Evolutionary conservation across 2,797 vertebrate genomes (phyloP).

Genomic region (Saxicola maurus): DNA sequence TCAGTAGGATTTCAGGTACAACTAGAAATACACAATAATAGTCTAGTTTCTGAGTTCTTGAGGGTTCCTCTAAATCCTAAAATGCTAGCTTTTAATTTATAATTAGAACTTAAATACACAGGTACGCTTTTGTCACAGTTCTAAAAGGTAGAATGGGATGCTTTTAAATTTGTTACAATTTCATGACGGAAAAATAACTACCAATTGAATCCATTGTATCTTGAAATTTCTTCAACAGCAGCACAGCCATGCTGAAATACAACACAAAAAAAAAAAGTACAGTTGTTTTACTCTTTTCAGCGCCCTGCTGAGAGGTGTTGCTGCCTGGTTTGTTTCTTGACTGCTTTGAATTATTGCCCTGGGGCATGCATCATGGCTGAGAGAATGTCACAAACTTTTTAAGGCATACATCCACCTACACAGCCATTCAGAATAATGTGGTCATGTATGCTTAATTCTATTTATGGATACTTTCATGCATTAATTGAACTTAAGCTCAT

Average conservation of each 20-base stretch:
- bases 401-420: neutral
- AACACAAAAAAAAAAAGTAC: neutral
- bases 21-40: neutral
- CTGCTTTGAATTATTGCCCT: neutral
- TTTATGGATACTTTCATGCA: neutral
- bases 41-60: neutral
- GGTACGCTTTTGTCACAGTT: neutral
- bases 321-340: neutral
- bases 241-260: neutral
- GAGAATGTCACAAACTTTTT: neutral
- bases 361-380: neutral
- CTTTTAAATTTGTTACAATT: neutral
- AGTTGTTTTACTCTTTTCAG: neutral
- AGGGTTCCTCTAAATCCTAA: neutral
- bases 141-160: neutral
- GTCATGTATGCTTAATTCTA: neutral
- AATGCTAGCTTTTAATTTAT: neutral
- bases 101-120: neutral
- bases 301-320: neutral
- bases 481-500: neutral
- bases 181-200: neutral
- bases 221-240: neutral
- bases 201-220: neutral
- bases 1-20: neutral
- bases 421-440: neutral